Evolutionary conservation across 2,113 vertebrate species (phyloP).

Genomic region (Panthera tigris): DNA sequence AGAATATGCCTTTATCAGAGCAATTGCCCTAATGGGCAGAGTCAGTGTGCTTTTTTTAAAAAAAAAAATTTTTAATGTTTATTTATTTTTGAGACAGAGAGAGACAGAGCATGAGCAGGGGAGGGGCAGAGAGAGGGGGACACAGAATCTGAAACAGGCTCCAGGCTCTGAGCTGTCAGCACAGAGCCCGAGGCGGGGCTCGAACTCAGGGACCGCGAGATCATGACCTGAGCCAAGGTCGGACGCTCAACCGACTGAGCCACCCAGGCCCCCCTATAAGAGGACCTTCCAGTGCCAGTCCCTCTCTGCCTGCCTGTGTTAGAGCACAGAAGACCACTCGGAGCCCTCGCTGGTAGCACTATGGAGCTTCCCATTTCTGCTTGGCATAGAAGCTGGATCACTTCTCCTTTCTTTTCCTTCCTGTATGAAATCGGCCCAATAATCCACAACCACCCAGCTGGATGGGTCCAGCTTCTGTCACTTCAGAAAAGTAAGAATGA

Average conservation of each 20-base stretch:
- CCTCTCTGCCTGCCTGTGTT: background rate
- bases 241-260: too few species aligned
- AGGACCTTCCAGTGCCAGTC: rapidly evolving
- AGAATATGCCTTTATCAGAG: background rate
- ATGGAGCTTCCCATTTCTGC: background rate
- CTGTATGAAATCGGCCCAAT: background rate
- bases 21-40: background rate
- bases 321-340: background rate
- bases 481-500: background rate
- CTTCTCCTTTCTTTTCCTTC: background rate
- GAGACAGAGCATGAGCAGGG: too few species aligned
- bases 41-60: too few species aligned
- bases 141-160: too few species aligned
- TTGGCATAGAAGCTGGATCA: background rate
- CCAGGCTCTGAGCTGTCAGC: too few species aligned
- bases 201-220: too few species aligned
- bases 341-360: background rate
- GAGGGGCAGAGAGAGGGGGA: too few species aligned
- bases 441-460: background rate
- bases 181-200: too few species aligned
- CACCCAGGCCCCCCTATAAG: too few species aligned
- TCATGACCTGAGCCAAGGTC: too few species aligned
- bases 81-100: too few species aligned
- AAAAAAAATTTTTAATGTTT: too few species aligned
- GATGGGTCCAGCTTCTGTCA: background rate